Evolutionary conservation across 35 echinoderm and acorn worm species (phyloP).

Genomic region (Apostichopus japonicus): DNA sequence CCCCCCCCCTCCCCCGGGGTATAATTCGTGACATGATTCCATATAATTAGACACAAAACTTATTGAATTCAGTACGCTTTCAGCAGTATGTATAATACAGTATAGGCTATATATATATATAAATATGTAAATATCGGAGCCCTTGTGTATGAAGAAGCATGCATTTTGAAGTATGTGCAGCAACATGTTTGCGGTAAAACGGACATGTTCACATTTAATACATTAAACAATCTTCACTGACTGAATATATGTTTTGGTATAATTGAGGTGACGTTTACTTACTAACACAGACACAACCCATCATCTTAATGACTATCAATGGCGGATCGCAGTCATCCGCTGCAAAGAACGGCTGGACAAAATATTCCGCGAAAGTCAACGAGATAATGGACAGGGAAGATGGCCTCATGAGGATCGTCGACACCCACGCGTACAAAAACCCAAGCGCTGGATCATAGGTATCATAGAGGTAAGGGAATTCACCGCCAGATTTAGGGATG

Average conservation of each 20-base stretch:
- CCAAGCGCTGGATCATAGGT: conserved; percentile 74
- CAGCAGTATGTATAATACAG: too few relatives aligned
- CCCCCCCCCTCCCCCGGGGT: too few relatives aligned
- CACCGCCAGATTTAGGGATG: conserved; percentile 87
- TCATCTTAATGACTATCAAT: conserved; percentile 35
- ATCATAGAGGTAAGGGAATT: conserved; percentile 84
- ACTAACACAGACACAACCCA: conserved; percentile 50
- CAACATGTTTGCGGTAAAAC: too few relatives aligned
- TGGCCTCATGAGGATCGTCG: conserved; percentile 74
- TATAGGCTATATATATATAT: too few relatives aligned
- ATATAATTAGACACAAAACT: too few relatives aligned
- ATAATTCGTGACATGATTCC: too few relatives aligned
- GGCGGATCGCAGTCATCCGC: conserved; percentile 46
- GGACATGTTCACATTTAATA: too few relatives aligned
- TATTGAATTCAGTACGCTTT: too few relatives aligned
- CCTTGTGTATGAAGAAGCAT: too few relatives aligned
- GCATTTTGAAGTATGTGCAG: too few relatives aligned
- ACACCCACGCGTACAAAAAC: conserved; percentile 86
- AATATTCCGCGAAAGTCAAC: conserved; percentile 81
- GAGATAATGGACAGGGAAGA: conserved; percentile 79
- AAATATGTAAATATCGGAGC: too few relatives aligned
- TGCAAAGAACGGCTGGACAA: conserved; percentile 66
- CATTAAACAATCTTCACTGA: too few relatives aligned
- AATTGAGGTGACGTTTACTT: neutral
- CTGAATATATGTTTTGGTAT: neutral